Conservation (phyloP, 2,113 vertebrate species). For the Camelus bactrianus region DNA sequence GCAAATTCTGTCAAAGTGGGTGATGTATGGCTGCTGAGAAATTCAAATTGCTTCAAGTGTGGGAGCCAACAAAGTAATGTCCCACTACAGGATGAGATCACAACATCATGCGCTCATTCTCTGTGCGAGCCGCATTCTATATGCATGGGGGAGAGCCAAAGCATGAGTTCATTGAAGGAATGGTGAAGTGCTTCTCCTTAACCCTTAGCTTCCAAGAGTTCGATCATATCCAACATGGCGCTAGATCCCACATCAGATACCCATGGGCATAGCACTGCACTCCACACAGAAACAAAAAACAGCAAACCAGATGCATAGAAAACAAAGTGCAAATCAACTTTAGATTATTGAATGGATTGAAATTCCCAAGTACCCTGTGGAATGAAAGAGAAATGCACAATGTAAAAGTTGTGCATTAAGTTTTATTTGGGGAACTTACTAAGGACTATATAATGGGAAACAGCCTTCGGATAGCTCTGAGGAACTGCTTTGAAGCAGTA, state of each 20-base stretch:
- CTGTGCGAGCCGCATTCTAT: conserved; percentile 71
- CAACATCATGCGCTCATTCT: conserved; percentile 53
- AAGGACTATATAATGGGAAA: background rate
- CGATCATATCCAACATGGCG: background rate
- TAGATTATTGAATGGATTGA: conserved; percentile 7
- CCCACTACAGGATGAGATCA: conserved; percentile 78
- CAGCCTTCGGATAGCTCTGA: background rate
- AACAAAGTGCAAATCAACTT: background rate
- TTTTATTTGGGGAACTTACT: background rate
- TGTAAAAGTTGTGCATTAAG: background rate
- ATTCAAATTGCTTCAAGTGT: conserved; percentile 68
- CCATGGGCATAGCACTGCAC: background rate
- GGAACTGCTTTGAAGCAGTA: background rate
- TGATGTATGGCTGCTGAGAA: conserved; percentile 69
- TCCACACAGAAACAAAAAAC: background rate
- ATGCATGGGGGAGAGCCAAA: conserved; percentile 65
- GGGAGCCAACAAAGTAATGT: conserved; percentile 74
- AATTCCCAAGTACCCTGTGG: background rate
- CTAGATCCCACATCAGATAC: background rate
- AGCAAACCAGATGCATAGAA: background rate
- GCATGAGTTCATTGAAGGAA: conserved; percentile 71
- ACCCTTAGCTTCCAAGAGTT: conserved; percentile 37
- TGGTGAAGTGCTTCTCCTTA: conserved; percentile 61
- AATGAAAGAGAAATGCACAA: background rate
- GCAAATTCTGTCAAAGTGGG: conserved; percentile 74